phyloP scores from a whole-genome alignment of 2,797 vertebrate genomes.

The Danio aesculapii region DNA sequence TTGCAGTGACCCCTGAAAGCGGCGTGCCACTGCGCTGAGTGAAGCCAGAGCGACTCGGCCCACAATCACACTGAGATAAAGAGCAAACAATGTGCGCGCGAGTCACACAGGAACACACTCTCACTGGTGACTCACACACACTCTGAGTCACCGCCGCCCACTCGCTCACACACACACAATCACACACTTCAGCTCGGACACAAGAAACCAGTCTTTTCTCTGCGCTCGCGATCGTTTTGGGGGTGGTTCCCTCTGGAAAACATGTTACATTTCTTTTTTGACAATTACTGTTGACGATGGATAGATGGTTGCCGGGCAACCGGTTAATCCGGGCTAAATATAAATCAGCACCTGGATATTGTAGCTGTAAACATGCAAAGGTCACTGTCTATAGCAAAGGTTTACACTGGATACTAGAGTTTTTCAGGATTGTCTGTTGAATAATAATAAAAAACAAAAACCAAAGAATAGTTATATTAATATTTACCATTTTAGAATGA shows the following conservation, averaged over 20 bases:
- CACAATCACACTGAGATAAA: conserved; percentile 76
- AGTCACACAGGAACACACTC: conserved; percentile 81
- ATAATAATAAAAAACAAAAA: no score
- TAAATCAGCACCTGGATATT: conserved; percentile 51
- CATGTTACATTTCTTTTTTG: conserved; percentile 52
- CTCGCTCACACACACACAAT: conserved; percentile 77
- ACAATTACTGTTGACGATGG: conserved; percentile 50
- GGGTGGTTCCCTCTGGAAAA: conserved; percentile 58
- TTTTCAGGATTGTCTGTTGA: no score
- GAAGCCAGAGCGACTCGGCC: conserved; percentile 51
- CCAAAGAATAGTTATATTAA: no score
- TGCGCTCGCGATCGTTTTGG: conserved; percentile 70
- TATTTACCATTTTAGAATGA: no score
- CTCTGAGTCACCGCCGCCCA: conserved; percentile 75
- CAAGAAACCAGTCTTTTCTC: conserved; percentile 60
- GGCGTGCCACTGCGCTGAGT: conserved; percentile 34
- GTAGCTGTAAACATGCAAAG: conserved; percentile 29
- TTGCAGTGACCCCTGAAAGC: not conserved
- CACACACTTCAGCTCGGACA: conserved; percentile 68
- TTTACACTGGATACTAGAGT: no score
- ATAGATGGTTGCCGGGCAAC: conserved; percentile 51
- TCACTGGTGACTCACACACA: conserved; percentile 79
- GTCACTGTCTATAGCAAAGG: not conserved
- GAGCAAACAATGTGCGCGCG: conserved; percentile 79
- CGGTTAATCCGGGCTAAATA: conserved; percentile 33